Percentiles rank a stretch among this genome's conserved stretches.
These are phyloP conservation scores for Mesitornis unicolor DNA, from an alignment of 2,113 vertebrate species.

Conservation along the genomic window DNA sequence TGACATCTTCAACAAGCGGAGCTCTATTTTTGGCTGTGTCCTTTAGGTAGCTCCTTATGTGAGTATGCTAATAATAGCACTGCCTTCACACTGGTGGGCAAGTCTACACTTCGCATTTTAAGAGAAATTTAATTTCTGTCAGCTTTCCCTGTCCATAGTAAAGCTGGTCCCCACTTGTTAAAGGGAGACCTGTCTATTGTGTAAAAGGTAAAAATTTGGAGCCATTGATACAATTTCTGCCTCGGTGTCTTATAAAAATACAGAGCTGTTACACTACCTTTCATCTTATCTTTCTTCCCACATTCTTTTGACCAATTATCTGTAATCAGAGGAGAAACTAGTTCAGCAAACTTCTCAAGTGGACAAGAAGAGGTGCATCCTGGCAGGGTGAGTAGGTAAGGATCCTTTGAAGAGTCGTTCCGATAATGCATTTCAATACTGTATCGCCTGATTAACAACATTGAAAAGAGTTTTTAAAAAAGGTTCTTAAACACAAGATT, in stretches of 20 bases:
- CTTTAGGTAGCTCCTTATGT: not conserved
- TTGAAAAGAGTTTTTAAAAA: not conserved
- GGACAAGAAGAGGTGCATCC: slow-evolving; percentile 83
- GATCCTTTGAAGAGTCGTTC: slow-evolving; percentile 75
- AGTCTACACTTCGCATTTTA: not conserved
- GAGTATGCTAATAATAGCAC: not conserved
- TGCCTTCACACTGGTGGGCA: not conserved
- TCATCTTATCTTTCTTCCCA: slow-evolving; percentile 33
- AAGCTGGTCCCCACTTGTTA: not conserved
- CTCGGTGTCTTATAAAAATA: not conserved
- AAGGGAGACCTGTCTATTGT: not conserved
- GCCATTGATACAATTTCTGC: not conserved
- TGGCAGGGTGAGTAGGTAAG: slow-evolving; percentile 76
- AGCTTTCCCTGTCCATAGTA: not conserved
- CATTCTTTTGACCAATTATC: slow-evolving; percentile 82
- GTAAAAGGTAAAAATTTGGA: not conserved
- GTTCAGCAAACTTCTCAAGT: slow-evolving; percentile 75
- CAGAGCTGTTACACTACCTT: slow-evolving; percentile 56
- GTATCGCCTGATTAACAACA: slow-evolving; percentile 57
- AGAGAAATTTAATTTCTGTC: not conserved
- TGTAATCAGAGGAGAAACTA: slow-evolving; percentile 75
- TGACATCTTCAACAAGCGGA: not conserved
- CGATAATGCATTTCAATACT: slow-evolving; percentile 83
- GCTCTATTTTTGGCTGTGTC: not conserved
- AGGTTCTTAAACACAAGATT: not conserved